Evolutionary conservation across 1,140 invertebrate species (phyloP).

Genomic region (Araneus ventricosus): DNA sequence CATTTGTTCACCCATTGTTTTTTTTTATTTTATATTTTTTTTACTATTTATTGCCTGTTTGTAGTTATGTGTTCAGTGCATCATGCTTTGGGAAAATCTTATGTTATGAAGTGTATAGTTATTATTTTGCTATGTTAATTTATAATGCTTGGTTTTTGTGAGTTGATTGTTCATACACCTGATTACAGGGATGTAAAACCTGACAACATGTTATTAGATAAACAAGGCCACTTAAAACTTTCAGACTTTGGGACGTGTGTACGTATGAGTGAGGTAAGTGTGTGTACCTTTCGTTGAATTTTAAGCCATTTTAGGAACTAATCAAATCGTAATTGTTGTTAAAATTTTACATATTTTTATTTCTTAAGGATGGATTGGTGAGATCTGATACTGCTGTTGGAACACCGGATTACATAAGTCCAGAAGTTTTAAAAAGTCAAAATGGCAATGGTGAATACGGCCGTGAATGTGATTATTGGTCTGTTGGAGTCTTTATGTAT

Average conservation of each 20-base stretch:
- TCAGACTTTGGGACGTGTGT: slow-evolving; percentile 99
- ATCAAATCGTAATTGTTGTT: neutral
- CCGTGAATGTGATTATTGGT: slow-evolving; percentile 99
- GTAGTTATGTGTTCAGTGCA: no score
- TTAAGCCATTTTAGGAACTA: neutral
- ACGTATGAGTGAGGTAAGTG: slow-evolving; percentile 92
- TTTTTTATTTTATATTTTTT: no score
- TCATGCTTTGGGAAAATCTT: no score
- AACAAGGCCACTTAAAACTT: slow-evolving; percentile 96
- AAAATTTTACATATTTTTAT: neutral
- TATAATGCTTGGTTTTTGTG: no score
- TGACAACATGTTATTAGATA: slow-evolving; percentile 98
- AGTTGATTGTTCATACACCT: neutral
- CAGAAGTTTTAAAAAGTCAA: slow-evolving; percentile 98
- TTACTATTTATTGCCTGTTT: no score
- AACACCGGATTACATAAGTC: slow-evolving; percentile 99
- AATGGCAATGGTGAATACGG: slow-evolving; percentile 92
- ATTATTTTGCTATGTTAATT: neutral
- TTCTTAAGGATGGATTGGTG: slow-evolving; percentile 91
- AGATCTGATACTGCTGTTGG: slow-evolving; percentile 98
- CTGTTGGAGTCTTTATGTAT: slow-evolving; percentile 98
- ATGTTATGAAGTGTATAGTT: no score
- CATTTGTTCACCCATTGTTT: no score
- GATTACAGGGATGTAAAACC: slow-evolving; percentile 94
- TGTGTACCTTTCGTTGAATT: neutral